Evolutionary conservation across 2,888 invertebrate species (phyloP).

Genomic region (Willowsia nigromaculata): DNA sequence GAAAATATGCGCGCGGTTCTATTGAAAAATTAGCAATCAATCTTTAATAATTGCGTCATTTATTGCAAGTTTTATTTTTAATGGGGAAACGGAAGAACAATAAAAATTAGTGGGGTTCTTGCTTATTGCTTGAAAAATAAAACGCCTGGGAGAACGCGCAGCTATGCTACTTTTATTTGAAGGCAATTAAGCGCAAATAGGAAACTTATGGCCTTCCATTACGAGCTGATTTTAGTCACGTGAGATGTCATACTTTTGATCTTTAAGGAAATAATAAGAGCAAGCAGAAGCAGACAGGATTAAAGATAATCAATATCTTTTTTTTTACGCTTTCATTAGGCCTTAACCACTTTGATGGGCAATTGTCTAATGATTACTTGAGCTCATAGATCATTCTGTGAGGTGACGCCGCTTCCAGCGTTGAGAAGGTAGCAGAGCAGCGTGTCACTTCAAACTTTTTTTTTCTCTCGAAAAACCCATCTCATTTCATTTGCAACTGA

Average conservation of each 20-base stretch:
- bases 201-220: neutral
- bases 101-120: neutral
- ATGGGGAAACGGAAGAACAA: neutral
- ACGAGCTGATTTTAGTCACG: conserved; percentile 5
- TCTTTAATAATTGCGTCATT: neutral
- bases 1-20: neutral
- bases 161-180: too few relatives aligned
- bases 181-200: neutral
- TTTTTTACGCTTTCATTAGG: neutral
- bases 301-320: conserved; percentile 12
- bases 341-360: neutral
- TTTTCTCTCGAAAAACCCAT: neutral
- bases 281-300: neutral
- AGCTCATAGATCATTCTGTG: conserved; percentile 28
- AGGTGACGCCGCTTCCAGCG: conserved; percentile 8
- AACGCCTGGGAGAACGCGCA: too few relatives aligned
- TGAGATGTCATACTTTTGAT: neutral
- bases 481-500: conserved; percentile 24
- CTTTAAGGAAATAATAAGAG: conserved; percentile 45
- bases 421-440: too few relatives aligned
- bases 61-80: neutral
- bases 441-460: conserved; percentile 18
- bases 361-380: neutral
- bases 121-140: too few relatives aligned
- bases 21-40: neutral